Conservation (phyloP, 1,140 invertebrate genomes). For the Nixonia krombeini region DNA sequence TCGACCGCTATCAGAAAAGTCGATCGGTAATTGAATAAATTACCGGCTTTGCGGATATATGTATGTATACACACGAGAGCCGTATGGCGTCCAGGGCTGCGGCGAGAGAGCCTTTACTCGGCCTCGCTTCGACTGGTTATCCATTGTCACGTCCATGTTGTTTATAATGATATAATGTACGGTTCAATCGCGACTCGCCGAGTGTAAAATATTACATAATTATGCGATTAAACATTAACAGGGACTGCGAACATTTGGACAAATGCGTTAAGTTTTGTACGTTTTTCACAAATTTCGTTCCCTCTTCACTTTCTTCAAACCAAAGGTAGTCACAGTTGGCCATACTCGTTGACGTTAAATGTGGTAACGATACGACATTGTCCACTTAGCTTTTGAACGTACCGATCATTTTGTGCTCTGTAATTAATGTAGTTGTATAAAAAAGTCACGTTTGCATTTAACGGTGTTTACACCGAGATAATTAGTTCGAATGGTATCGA, state of each 20-base stretch:
- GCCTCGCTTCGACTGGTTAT: slow-evolving; percentile 18
- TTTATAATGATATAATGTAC: slow-evolving; percentile 37
- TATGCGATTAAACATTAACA: slow-evolving; percentile 27
- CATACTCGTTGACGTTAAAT: too few relatives aligned
- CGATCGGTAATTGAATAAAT: slow-evolving; percentile 66
- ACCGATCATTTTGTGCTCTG: too few relatives aligned
- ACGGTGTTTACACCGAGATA: too few relatives aligned
- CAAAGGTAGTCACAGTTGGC: too few relatives aligned
- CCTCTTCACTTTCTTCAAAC: too few relatives aligned
- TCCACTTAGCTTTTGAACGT: too few relatives aligned
- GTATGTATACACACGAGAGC: slow-evolving; percentile 11
- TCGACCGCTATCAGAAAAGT: slow-evolving; percentile 56
- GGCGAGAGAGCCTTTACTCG: slow-evolving; percentile 22
- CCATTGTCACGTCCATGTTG: slow-evolving; percentile 38
- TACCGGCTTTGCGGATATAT: slow-evolving; percentile 47
- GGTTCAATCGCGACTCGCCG: slow-evolving; percentile 18
- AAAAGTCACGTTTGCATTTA: too few relatives aligned
- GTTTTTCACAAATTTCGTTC: too few relatives aligned
- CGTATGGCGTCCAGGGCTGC: slow-evolving; percentile 19
- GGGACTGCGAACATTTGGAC: neutral
- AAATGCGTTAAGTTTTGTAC: too few relatives aligned
- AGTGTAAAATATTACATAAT: slow-evolving; percentile 35
- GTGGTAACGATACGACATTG: too few relatives aligned
- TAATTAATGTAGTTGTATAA: too few relatives aligned
- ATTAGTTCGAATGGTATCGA: too few relatives aligned